Evolutionary conservation across 2,888 invertebrate species (phyloP).

Genomic region (Leptarthrus brevirostris): DNA sequence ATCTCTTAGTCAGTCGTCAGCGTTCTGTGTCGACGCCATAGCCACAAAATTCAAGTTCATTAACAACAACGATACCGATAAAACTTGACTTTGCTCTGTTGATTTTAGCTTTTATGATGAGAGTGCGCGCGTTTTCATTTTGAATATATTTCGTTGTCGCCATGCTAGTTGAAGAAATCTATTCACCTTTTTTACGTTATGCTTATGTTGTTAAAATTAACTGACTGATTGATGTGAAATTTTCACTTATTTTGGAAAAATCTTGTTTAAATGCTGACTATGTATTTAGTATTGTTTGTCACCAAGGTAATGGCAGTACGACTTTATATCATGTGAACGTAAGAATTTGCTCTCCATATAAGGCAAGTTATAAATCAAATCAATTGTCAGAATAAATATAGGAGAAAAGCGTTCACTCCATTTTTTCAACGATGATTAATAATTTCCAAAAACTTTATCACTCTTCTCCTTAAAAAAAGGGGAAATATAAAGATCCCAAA

Average conservation of each 20-base stretch:
- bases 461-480: background rate
- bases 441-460: background rate
- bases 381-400: too few species aligned
- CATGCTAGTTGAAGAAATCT: conserved; percentile 20
- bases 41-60: conserved; percentile 33
- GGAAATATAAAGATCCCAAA: background rate
- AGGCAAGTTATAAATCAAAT: too few species aligned
- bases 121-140: conserved; percentile 14
- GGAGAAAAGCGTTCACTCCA: too few species aligned
- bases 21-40: background rate
- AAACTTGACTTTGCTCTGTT: conserved; percentile 6
- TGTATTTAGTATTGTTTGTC: too few species aligned
- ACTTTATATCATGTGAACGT: too few species aligned
- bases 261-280: too few species aligned
- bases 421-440: background rate
- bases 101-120: conserved; percentile 11
- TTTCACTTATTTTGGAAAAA: too few species aligned
- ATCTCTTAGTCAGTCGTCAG: background rate
- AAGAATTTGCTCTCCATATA: too few species aligned
- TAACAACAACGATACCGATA: conserved; percentile 27
- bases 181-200: background rate
- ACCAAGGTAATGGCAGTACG: too few species aligned
- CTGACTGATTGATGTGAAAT: too few species aligned
- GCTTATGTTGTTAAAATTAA: too few species aligned
- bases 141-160: conserved; percentile 27